Evolutionary conservation across 2,797 vertebrate genomes (phyloP), one percentile per base, ranked within the genome.

Genomic region (Mus minutoides): DNA sequence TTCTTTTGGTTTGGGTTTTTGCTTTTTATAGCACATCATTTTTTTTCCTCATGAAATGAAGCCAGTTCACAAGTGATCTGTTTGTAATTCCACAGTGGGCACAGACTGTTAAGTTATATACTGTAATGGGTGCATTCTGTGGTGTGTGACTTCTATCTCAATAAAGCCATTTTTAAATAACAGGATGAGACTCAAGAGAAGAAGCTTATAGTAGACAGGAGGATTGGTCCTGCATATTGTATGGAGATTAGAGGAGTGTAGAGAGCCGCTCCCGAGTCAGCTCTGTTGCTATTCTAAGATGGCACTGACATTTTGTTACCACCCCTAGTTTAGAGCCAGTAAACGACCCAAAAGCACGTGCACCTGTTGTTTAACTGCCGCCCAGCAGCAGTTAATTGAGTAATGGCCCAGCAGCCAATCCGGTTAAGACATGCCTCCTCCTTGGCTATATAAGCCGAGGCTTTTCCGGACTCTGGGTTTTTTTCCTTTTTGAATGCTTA

Each of bases 1-100:
- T 91, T 94, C 6, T 94, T 91, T 78, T 16, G 64, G 26, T 40
- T 89, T 94, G 79, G 88, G 4, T 87, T 86, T 92, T 94, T 85
- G 37, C 29, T 77, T 40, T 80, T 5, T 13, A 92, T n/a, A 54
- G 16, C 7, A 67, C 4, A 64, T n/a, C 67, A 19, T n/a, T 69
- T 73, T 80, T 82, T 86, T 93, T 91, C 13, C 85, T 93, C 69
- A 87, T 29, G 80, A 94, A 95, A 85, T 31, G 84, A 54, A 40
- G 22, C 49, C 83, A 21, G 29, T 90, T 54, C 87, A 82, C 54
- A 91, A 54, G 62, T 29, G 88, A 90, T 60, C 22, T 84, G 87
- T 24, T 86, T 82, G 90, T 73, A 64, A 93, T 80, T 93, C 90
- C 60, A 92, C 93, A 89, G 86, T n/a, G 24, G 43, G 22, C 10